These are phyloP conservation scores for Drosophila mayaguana DNA, from an alignment of 2,888 invertebrate species.

Conservation along the genomic window DNA sequence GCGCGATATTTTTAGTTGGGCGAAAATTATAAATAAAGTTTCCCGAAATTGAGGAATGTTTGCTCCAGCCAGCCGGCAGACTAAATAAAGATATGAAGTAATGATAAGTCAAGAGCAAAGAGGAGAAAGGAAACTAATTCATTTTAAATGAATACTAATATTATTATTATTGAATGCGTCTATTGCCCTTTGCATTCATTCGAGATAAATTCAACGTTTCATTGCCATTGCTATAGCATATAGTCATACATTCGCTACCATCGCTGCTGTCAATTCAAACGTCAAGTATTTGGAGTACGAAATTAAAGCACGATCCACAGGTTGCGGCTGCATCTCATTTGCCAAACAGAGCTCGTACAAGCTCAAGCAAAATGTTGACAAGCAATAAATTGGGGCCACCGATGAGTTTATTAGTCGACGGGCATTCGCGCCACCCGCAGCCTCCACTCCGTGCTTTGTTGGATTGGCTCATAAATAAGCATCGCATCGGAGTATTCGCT, in stretches of 20 bases:
- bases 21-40: background rate
- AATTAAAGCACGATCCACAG: background rate
- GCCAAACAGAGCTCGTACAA: background rate
- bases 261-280: background rate
- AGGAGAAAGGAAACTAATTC: too few relatives aligned
- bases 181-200: too few relatives aligned
- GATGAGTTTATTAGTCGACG: conserved; percentile 74
- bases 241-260: too few relatives aligned
- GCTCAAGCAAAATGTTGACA: conserved; percentile 43
- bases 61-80: too few relatives aligned
- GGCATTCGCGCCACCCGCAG: background rate
- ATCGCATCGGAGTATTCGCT: conserved; percentile 19
- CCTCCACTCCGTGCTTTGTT: background rate
- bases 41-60: background rate
- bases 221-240: too few relatives aligned
- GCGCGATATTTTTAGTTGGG: background rate
- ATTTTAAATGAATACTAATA: too few relatives aligned
- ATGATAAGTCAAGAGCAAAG: too few relatives aligned
- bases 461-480: conserved; percentile 61
- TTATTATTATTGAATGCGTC: too few relatives aligned
- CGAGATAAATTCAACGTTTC: background rate
- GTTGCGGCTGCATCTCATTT: background rate
- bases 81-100: too few relatives aligned
- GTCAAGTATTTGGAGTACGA: background rate
- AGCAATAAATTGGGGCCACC: conserved; percentile 48